Evolutionary conservation across 2,113 vertebrate genomes (phyloP), one percentile per base, ranked within the genome.

Genomic region (Onychostoma macrolepis): DNA sequence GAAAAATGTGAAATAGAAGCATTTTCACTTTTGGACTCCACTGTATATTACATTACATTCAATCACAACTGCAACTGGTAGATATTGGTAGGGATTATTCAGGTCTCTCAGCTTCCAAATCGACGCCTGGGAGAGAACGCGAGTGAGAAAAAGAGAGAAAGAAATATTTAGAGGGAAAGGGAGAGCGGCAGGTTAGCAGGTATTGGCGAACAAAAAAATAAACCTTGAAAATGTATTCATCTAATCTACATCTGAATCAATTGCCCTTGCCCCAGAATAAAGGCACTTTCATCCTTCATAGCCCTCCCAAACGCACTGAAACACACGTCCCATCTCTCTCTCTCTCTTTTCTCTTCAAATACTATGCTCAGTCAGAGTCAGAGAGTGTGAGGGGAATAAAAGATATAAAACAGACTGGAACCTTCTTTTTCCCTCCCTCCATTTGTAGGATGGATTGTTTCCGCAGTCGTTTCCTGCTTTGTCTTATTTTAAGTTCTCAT

Each of bases 401-500:
- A 28, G 17, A 83, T 71, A 83, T 30, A 83, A 83, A 83, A 83
- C 43, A 69, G 80, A 48, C 79, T 81, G 84, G 69, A 69, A 74
- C 45, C 80, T 80, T 69, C 50, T 67, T 43, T 80, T 28, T 80
- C 9, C 56, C 56, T 61, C 36, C 12, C 53, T 83, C 61, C 45
- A 15, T 87, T 58, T 84, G 15, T 83, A 91, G 93, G 94, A 95
- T 92, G 88, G 86, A 91, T 91, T 76, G 87, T 91, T 94, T 94
- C 94, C 93, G 90, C 43, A 71, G 88, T 88, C 86, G 21, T 89
- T 93, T 94, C 93, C 94, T 94, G 90, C 92, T 86, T 83, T 38
- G 33, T 92, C 92, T 93, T 92, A 92, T 94, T 95, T 93, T 94
- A 93, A 93, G 90, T 82, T 80, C 89, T 89, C 13, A 28, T 74